Conservation (phyloP, 2,888 invertebrate species). For the Laothoe populi region DNA sequence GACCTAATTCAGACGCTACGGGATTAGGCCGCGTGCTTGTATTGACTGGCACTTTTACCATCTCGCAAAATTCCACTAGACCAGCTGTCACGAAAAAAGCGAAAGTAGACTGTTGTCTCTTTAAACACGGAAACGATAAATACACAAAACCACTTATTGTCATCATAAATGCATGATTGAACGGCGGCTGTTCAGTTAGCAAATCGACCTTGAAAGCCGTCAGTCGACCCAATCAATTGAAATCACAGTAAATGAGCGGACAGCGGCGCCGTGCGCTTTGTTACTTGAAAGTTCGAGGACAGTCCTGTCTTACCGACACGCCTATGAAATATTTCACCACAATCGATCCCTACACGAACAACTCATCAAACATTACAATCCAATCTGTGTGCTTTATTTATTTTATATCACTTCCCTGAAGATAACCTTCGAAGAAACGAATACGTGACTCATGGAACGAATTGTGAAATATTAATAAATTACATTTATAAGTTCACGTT, state of each 20-base stretch:
- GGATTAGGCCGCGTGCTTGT: background rate
- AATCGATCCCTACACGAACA: constrained; percentile 51
- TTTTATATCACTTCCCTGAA: constrained; percentile 25
- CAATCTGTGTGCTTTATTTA: constrained; percentile 37
- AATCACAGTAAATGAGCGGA: constrained; percentile 43
- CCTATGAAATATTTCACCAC: constrained; percentile 52
- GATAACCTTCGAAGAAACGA: background rate
- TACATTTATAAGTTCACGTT: background rate
- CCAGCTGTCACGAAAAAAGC: background rate
- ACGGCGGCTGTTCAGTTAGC: constrained; percentile 8
- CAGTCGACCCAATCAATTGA: constrained; percentile 44
- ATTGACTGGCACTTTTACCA: constrained; percentile 6
- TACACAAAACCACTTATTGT: constrained; percentile 1
- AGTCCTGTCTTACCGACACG: constrained; percentile 38
- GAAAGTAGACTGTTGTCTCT: constrained; percentile 6
- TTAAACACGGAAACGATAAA: constrained; percentile 16
- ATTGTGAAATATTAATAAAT: constrained; percentile 11
- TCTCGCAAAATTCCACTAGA: background rate
- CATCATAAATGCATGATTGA: constrained; percentile 21
- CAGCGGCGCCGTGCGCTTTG: constrained; percentile 28
- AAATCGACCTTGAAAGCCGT: constrained; percentile 39
- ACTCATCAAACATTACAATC: constrained; percentile 43
- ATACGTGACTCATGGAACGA: constrained; percentile 3
- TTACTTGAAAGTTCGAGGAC: constrained; percentile 51
- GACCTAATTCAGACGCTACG: constrained; percentile 16